phyloP scores from a whole-genome alignment of 2,113 vertebrate species.

The Neofelis nebulosa region DNA sequence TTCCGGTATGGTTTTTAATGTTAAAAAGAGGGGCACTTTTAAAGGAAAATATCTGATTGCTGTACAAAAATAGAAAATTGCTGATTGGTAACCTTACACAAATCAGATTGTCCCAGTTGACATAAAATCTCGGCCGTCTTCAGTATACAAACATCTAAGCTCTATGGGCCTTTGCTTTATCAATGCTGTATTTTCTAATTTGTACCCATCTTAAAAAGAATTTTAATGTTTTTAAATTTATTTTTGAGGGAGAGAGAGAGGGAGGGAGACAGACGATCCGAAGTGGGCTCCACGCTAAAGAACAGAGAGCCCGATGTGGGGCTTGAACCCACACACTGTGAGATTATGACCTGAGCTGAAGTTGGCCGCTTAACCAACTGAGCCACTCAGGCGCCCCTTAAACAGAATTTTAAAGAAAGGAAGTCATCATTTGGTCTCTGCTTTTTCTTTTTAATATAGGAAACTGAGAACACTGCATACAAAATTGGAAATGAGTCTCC shows the following conservation, averaged over 20 bases:
- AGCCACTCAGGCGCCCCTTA: not conserved
- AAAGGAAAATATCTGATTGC: constrained; percentile 9
- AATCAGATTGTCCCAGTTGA: constrained; percentile 1
- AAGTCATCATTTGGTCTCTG: not conserved
- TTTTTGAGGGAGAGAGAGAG: too few relatives aligned
- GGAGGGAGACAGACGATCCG: too few relatives aligned
- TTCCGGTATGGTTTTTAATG: not conserved
- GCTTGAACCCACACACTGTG: too few relatives aligned
- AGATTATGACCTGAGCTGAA: too few relatives aligned
- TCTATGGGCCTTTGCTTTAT: constrained; percentile 35
- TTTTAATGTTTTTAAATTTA: not conserved
- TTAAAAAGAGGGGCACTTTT: constrained; percentile 35
- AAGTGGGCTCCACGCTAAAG: too few relatives aligned
- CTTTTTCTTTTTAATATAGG: constrained; percentile 78
- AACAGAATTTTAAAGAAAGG: constrained; percentile 20
- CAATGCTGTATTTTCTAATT: not conserved
- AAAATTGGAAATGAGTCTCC: constrained; percentile 76
- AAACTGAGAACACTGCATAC: constrained; percentile 70
- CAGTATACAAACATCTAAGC: not conserved
- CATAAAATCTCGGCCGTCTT: constrained; percentile 37
- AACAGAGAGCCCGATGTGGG: too few relatives aligned
- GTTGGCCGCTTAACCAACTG: too few relatives aligned
- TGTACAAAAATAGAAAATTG: constrained; percentile 25
- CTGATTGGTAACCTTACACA: constrained; percentile 35
- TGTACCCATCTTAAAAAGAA: not conserved